Conservation (phyloP, 2,888 invertebrate species). For the Pyralis farinalis region DNA sequence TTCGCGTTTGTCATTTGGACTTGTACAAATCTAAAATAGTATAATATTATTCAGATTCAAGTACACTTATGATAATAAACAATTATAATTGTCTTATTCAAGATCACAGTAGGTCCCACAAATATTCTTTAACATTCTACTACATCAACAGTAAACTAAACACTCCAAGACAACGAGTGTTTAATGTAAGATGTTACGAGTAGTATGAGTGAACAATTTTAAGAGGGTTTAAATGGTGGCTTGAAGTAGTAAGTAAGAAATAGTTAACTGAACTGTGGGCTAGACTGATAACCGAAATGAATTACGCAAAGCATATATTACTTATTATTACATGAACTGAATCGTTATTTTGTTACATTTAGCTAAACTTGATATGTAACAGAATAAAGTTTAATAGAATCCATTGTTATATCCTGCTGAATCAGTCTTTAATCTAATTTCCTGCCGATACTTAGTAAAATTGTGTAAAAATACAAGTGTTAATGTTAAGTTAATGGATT, state of each 20-base stretch:
- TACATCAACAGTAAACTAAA: no score
- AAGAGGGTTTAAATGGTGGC: neutral
- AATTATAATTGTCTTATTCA: no score
- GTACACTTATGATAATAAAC: no score
- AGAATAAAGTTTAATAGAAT: neutral
- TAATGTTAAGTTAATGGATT: no score
- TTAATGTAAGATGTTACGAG: neutral
- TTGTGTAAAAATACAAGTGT: no score
- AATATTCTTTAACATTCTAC: no score
- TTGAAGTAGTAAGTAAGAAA: no score
- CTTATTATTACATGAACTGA: neutral
- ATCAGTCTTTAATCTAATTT: neutral
- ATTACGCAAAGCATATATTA: slow-evolving; percentile 3
- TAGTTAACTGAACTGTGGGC: neutral
- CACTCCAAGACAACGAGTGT: no score
- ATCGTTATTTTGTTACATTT: neutral
- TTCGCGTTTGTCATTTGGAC: no score
- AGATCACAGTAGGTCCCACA: no score
- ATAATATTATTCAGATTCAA: no score
- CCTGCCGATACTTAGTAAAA: neutral
- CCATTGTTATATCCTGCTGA: neutral
- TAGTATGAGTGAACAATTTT: neutral
- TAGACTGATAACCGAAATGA: slow-evolving; percentile 9
- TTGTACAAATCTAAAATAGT: no score
- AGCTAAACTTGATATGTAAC: neutral